Base-by-base conservation (phyloP, 2,797 vertebrate genomes). In the Serranus cabrilla region DNA sequence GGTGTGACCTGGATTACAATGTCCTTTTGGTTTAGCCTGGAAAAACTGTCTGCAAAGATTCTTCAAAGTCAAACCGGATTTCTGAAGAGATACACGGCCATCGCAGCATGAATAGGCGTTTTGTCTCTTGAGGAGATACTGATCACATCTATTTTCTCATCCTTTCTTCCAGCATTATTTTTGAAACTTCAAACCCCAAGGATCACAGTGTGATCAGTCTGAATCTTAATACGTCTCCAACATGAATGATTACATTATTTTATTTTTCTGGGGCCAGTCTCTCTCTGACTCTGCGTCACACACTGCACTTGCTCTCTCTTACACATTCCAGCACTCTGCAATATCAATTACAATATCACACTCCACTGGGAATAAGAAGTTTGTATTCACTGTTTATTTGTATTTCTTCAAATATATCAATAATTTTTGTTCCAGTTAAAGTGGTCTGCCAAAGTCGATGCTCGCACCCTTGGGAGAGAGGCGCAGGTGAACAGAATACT, bases 41-140 rank as follows among this genome's bases (percentile, higher is more conserved):
- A 60, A 58, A 74, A 77, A 68, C 51, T 46, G 27, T 61, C 60
- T 71, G 65, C 72, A 90, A 85, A 87, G 83, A 87, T 78, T 82
- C 39, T 74, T 85, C 79, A 89, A 91, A 90, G 89, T 90, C 79
- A 83, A 46, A 57, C 11, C 2, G 23, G 54, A 76, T 59, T 75
- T 63, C 55, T 55, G 18, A 42, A 46, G 11, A 80, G 54, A 74
- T 67, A 31, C 9, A 20, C n/a, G 10, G 45, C 46, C 23, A 46
- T 34, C 43, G 45, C 56, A 45, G 68, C 68, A 69, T 68, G 55
- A 85, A 74, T 67, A 63, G 66, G 50, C 60, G 47, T 51, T 74
- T 54, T 58, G 27, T 80, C 50, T 80, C 59, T 71, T 71, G 45
- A 58, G 37, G 34, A 77, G 50, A 67, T 78, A 62, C 40, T 25